Evolutionary conservation across 2,888 invertebrate species (phyloP).

Genomic region (Drosophila mettleri): DNA sequence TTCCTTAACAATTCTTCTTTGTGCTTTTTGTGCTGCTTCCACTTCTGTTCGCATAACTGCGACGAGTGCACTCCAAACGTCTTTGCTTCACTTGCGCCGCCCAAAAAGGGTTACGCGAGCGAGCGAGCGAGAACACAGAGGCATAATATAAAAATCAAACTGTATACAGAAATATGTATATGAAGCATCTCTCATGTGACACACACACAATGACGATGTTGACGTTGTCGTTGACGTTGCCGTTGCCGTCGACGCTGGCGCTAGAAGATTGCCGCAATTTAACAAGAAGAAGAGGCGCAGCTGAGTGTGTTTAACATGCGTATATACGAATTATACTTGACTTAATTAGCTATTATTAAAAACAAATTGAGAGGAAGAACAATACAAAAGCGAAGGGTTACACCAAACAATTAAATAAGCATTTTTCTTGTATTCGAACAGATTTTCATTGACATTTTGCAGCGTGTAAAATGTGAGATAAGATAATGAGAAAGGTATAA

Average conservation of each 20-base stretch:
- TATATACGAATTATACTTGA: slow-evolving; percentile 63
- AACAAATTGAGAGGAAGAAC: slow-evolving; percentile 62
- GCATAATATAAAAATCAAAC: slow-evolving; percentile 9
- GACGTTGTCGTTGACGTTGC: slow-evolving; percentile 36
- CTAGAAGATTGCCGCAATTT: slow-evolving; percentile 68
- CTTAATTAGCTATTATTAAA: slow-evolving; percentile 78
- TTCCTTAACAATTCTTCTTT: slow-evolving; percentile 77
- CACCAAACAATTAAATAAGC: slow-evolving; percentile 66
- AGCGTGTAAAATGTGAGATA: neutral
- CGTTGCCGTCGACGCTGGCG: slow-evolving; percentile 45
- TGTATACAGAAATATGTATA: slow-evolving; percentile 14
- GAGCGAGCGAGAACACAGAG: slow-evolving; percentile 16
- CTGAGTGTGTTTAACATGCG: slow-evolving; percentile 58
- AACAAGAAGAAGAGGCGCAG: slow-evolving; percentile 16
- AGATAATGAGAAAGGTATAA: slow-evolving; percentile 1
- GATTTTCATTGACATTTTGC: slow-evolving; percentile 21
- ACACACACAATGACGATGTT: slow-evolving; percentile 35
- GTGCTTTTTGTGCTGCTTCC: slow-evolving; percentile 70
- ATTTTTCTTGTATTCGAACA: slow-evolving; percentile 54
- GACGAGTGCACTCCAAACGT: slow-evolving; percentile 72
- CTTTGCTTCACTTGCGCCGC: slow-evolving; percentile 65
- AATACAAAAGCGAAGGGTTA: slow-evolving; percentile 44
- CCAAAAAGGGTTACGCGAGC: slow-evolving; percentile 8
- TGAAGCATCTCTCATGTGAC: slow-evolving; percentile 70
- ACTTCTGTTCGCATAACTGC: slow-evolving; percentile 59